Conservation (phyloP, 2,113 vertebrate species). For the Lontra canadensis region DNA sequence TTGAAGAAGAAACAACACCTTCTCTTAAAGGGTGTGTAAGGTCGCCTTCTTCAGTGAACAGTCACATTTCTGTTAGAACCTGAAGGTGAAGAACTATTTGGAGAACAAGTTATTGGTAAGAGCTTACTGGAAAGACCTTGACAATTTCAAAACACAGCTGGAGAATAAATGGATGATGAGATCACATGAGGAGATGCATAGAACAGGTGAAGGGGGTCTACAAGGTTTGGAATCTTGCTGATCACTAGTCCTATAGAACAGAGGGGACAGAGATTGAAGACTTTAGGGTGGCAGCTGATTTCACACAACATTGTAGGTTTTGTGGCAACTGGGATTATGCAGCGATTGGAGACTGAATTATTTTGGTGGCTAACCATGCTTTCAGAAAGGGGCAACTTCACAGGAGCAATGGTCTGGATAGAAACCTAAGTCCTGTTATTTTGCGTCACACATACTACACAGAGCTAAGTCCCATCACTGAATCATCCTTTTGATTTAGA, state of each 20-base stretch:
- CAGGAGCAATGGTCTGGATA: neutral
- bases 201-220: neutral
- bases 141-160: neutral
- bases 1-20: neutral
- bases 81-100: neutral
- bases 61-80: neutral
- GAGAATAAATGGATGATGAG: neutral
- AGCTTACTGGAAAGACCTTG: neutral
- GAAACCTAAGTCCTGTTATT: neutral
- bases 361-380: neutral
- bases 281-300: neutral
- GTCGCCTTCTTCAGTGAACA: neutral
- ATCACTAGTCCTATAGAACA: neutral
- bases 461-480: neutral
- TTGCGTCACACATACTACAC: neutral
- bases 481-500: neutral
- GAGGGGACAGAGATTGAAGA: neutral
- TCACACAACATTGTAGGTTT: neutral
- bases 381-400: neutral
- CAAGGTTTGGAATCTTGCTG: neutral
- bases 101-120: neutral
- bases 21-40: neutral
- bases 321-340: neutral
- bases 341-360: neutral
- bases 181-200: neutral